Evolutionary conservation across 2,797 vertebrate genomes (phyloP).

Genomic region (Scleropages formosus): DNA sequence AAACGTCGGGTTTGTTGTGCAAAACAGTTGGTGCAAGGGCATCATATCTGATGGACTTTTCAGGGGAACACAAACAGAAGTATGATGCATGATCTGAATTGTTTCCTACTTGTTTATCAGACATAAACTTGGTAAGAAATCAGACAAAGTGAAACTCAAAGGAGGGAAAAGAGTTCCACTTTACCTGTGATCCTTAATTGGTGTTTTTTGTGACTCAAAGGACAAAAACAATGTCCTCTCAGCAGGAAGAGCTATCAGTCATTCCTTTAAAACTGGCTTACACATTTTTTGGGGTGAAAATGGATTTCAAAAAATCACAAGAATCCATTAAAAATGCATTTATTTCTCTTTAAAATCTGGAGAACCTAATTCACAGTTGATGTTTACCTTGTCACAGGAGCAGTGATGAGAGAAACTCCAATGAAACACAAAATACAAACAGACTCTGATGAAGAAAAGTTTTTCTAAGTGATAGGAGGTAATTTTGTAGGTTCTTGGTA

Average conservation of each 20-base stretch:
- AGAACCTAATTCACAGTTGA: background rate
- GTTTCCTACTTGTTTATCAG: background rate
- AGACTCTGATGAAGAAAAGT: background rate
- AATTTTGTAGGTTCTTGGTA: background rate
- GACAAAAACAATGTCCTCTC: slow-evolving; percentile 40
- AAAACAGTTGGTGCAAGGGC: slow-evolving; percentile 35
- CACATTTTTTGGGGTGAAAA: slow-evolving; percentile 23
- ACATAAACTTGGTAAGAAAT: slow-evolving; percentile 21
- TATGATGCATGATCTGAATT: background rate
- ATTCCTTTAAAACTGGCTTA: slow-evolving; percentile 38
- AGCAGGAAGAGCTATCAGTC: slow-evolving; percentile 30
- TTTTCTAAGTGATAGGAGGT: background rate
- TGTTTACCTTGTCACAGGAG: background rate
- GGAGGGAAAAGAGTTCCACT: background rate
- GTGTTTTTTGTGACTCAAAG: slow-evolving; percentile 35
- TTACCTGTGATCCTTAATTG: slow-evolving; percentile 28
- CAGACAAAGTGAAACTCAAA: slow-evolving; percentile 38
- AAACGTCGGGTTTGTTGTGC: slow-evolving; percentile 28
- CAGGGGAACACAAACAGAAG: background rate
- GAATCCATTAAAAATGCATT: background rate
- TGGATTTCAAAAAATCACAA: background rate
- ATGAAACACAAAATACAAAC: background rate
- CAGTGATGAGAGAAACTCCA: background rate
- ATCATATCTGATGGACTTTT: slow-evolving; percentile 37
- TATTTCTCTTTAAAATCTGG: background rate